Evolutionary conservation across 2,888 invertebrate species (phyloP).

Genomic region (Uropetala carovei): DNA sequence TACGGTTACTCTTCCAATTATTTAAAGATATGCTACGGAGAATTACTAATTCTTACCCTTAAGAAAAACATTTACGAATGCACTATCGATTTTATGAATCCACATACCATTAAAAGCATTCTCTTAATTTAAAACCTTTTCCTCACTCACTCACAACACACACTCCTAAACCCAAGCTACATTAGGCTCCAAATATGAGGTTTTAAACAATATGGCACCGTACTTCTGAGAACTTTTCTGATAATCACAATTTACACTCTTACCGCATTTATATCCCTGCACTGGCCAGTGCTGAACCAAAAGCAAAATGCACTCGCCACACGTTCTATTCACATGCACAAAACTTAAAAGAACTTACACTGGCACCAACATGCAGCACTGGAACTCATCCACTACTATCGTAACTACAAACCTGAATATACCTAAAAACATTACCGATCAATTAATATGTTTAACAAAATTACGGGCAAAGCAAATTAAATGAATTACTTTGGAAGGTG

Average conservation of each 20-base stretch:
- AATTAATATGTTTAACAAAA: neutral
- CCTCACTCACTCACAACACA: constrained; percentile 64
- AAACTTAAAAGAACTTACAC: constrained; percentile 61
- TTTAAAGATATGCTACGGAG: neutral
- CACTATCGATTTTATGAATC: constrained; percentile 20
- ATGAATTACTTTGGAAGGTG: neutral
- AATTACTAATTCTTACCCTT: neutral
- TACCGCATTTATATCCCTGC: constrained; percentile 11
- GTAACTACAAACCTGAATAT: constrained; percentile 30
- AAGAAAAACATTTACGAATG: neutral
- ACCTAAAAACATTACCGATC: constrained; percentile 24
- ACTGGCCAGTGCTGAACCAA: constrained; percentile 53
- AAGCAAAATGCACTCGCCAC: constrained; percentile 62
- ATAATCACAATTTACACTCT: constrained; percentile 47
- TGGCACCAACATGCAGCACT: constrained; percentile 61
- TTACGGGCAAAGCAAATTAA: neutral
- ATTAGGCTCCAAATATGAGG: constrained; percentile 44
- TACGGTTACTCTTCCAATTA: constrained; percentile 3
- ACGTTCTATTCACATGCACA: constrained; percentile 64
- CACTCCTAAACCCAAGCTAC: constrained; percentile 51
- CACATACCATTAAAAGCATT: constrained; percentile 15
- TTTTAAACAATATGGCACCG: constrained; percentile 14
- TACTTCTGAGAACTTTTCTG: constrained; percentile 33
- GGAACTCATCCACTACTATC: constrained; percentile 47
- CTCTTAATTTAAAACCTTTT: neutral